Evolutionary conservation across 2,888 invertebrate genomes (phyloP).

Genomic region (Leptinotarsa peninsularis): DNA sequence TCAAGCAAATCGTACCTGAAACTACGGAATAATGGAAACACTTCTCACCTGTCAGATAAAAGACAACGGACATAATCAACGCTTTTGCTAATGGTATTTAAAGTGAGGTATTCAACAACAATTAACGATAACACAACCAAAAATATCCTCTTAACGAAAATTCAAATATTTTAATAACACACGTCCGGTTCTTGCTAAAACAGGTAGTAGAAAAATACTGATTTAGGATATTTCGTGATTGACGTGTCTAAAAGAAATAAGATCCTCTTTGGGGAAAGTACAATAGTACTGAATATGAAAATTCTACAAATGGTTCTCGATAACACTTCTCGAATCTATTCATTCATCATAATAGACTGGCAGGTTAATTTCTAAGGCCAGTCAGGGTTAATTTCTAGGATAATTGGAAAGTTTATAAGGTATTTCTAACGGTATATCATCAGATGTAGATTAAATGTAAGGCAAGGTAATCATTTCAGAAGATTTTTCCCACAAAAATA

Average conservation of each 20-base stretch:
- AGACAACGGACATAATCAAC: neutral
- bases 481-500: too few relatives aligned
- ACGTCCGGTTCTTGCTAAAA: conserved; percentile 42
- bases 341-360: conserved; percentile 35
- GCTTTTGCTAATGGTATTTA: conserved; percentile 13
- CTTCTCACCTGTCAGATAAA: conserved; percentile 11
- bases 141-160: conserved; percentile 33
- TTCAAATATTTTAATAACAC: conserved; percentile 41
- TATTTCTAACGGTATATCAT: neutral
- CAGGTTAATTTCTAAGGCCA: conserved; percentile 37
- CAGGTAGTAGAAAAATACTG: conserved; percentile 49
- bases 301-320: conserved; percentile 51
- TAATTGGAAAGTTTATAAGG: conserved; percentile 27
- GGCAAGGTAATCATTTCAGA: neutral
- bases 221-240: conserved; percentile 49
- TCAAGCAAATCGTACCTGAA: too few relatives aligned
- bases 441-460: neutral
- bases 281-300: conserved; percentile 49
- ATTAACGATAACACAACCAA: conserved; percentile 15
- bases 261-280: conserved; percentile 45
- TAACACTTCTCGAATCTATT: conserved; percentile 43
- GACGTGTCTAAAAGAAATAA: conserved; percentile 51
- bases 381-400: conserved; percentile 29
- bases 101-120: conserved; percentile 15
- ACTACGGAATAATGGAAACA: neutral